Base-by-base conservation (phyloP, 2,888 invertebrate species). In the Euproctis similis region DNA sequence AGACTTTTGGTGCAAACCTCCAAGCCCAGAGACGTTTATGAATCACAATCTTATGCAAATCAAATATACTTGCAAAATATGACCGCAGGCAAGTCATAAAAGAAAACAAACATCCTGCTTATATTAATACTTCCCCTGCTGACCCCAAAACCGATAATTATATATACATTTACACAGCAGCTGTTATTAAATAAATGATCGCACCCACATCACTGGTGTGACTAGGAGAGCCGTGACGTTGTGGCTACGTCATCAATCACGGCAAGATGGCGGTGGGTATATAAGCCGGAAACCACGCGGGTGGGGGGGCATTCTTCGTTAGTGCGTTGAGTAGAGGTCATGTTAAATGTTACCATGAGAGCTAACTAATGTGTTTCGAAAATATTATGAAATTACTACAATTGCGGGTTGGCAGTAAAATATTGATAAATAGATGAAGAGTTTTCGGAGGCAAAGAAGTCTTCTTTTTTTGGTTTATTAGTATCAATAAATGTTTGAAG, bases 241-340 rank as follows among this genome's bases (percentile, higher is more conserved):
- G 56, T 44, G 54, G 54, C 60, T 49, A 54, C 68, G 69, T 76
- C 75, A 78, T 78, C 78, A 78, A 76, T 80, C 80, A 78, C 62
- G 41, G n/a, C n/a, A 2, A 12, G 47, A 54, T 42, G 28, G 17
- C 39, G 39, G 44, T 43, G 42, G 55, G 48, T 62, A 63, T 59
- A 68, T 62, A 61, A 65, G 43, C 47, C 43, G 34, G 47, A 55
- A n/a, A n/a, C n/a, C n/a, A n/a, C n/a, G 46, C 36, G 51, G 35
- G 49, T 59, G 55, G 55, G 44, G 55, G 42, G 59, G 57, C 65
- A 70, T 71, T 73, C 71, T 67, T 73, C 71, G 72, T 76, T 72
- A 74, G 59, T 43, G 41, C 46, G 49, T 56, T 54, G 53, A 39
- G 48, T 46, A 54, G 59, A 59, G 57, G 58, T 47, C 60, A 61